A percentile compares a stretch with the other conserved stretches of the same genome.
Conservation (phyloP, 2,113 vertebrate species). For the Rhipidura dahli region DNA sequence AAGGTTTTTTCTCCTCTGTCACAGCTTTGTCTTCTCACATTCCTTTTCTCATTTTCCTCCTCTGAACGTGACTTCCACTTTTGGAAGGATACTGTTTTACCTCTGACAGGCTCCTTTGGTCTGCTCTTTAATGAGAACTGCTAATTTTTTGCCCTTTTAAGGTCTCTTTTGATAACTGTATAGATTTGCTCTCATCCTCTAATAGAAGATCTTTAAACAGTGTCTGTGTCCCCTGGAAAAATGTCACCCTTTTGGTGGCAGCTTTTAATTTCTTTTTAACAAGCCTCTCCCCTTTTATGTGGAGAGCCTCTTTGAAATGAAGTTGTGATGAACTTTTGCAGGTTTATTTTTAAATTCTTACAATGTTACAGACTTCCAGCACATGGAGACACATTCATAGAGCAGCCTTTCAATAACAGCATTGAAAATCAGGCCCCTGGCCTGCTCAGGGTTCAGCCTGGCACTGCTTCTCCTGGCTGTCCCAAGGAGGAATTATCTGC, state of each 20-base stretch:
- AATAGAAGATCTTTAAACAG: constrained; percentile 43
- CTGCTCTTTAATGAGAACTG: not conserved
- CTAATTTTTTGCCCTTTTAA: constrained; percentile 45
- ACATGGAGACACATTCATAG: not conserved
- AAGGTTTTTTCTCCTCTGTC: not conserved
- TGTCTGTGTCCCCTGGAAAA: constrained; percentile 38
- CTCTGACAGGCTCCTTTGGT: not conserved
- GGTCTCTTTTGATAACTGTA: constrained; percentile 37
- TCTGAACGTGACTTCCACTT: not conserved
- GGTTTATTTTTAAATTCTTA: not conserved
- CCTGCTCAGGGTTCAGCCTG: not conserved
- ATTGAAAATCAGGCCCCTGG: not conserved
- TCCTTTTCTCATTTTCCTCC: not conserved
- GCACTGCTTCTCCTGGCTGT: not conserved
- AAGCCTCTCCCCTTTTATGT: constrained; percentile 14
- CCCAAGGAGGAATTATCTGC: not conserved
- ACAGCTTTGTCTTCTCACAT: not conserved
- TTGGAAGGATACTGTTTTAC: constrained; percentile 1
- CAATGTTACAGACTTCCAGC: not conserved
- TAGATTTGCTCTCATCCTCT: constrained; percentile 32
- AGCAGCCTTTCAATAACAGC: not conserved
- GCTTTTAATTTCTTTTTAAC: constrained; percentile 45
- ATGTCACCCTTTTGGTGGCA: not conserved
- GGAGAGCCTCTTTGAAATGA: constrained; percentile 1
- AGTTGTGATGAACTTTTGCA: not conserved